Base-by-base conservation (phyloP, 1,140 invertebrate genomes). In the Pogonus chalceus region DNA sequence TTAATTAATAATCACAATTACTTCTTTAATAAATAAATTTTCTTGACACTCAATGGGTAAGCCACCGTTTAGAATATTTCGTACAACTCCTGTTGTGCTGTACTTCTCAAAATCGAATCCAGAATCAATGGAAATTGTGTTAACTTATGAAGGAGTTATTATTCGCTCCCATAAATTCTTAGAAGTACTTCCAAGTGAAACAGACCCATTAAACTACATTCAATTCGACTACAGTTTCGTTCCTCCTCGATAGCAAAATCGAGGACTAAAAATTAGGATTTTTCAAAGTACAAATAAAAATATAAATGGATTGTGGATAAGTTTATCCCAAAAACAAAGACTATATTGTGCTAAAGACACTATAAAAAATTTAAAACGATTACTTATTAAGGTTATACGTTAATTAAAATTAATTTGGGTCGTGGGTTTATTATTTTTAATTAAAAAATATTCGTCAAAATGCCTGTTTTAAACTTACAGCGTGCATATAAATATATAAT, bases 401-500 rank as follows among this genome's bases (percentile, higher is more conserved):
- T n/a, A n/a, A n/a, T n/a, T n/a, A n/a, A n/a, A n/a, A n/a, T n/a
- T n/a, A n/a, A n/a, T 35, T 1, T 35, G 31, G 31, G 31, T n/a
- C n/a, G n/a, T n/a, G 20, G 9, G 14, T 18, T 31, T 7, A 2
- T 46, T 46, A 16, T 16, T 46, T 2, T 20, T 46, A 46, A 18
- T 46, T 46, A 16, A 1, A 2, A 46, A 16, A 2, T 46, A 21
- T 46, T 18, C 14, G 20, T 46, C 49, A 60, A 57, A 35, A 68
- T 68, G 61, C 55, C 57, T 39, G 57, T 66, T 7, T 59, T 67
- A 46, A 57, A 60, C 35, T 68, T 68, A 35, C 66, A 68, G 66
- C 52, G 63, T n/a, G 65, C 66, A 46, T 68, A 68, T 49, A 68
- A 68, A 53, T 68, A 68, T 58, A 68, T 68, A n/a, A 84, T 85